A percentile compares a stretch with the other conserved stretches of the same genome.
phyloP scores from a whole-genome alignment of 2,113 vertebrate genomes.

The Phasianus colchicus region DNA sequence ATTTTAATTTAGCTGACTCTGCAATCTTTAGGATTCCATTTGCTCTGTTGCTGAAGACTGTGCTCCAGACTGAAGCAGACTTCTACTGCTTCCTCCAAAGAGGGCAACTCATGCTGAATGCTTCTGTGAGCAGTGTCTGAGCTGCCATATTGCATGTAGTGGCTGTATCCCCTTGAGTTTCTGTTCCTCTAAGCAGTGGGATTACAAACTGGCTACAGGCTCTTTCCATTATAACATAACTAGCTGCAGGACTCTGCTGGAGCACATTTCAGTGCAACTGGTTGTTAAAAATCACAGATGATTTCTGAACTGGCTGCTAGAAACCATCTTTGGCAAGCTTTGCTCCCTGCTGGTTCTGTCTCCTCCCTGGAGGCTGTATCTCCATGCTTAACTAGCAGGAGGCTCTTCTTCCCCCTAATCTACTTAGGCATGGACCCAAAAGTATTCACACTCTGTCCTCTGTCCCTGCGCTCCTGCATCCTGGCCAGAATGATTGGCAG shows the following conservation, averaged over 20 bases:
- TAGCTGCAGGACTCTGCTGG: constrained; percentile 43
- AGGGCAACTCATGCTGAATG: background rate
- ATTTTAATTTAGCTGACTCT: constrained; percentile 57
- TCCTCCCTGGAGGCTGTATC: constrained; percentile 30
- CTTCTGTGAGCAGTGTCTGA: rapidly evolving
- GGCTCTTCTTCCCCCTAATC: constrained; percentile 30
- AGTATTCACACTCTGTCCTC: background rate
- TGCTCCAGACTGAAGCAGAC: background rate
- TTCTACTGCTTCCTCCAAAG: background rate
- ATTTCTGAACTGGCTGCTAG: constrained; percentile 48
- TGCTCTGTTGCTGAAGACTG: background rate
- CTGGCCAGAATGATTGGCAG: background rate
- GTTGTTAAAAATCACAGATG: constrained; percentile 42
- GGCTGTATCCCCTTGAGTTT: background rate
- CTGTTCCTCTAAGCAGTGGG: background rate
- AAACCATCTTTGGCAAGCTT: constrained; percentile 35
- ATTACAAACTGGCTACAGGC: constrained; percentile 12
- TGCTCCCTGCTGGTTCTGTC: background rate
- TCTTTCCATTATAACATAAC: constrained; percentile 47
- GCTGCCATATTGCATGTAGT: background rate
- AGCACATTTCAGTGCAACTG: constrained; percentile 23
- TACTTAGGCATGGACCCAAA: constrained; percentile 15
- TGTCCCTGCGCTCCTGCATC: rapidly evolving
- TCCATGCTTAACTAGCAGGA: constrained; percentile 27
- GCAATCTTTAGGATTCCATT: background rate